Evolutionary conservation across 2,113 vertebrate species (phyloP), one percentile per base, ranked within the genome.

Genomic region (Promerops cafer): DNA sequence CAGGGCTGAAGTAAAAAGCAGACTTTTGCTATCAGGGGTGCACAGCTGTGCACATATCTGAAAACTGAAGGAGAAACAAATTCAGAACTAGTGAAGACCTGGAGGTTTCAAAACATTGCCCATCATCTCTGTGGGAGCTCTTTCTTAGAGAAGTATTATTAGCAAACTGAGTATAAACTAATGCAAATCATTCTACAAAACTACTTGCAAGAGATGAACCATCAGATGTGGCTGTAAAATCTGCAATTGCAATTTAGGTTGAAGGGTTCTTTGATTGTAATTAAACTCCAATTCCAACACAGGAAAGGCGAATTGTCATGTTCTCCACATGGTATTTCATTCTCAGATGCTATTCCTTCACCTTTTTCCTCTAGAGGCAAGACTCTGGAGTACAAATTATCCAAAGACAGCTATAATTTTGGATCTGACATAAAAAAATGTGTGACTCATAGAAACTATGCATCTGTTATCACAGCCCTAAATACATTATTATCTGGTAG

Each of bases 391-490:
- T 54, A 77, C 24, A 83, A 94, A 91, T 59, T 93, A 91, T 57
- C 66, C 70, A 76, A 52, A 93, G 27, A 90, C 45, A 59, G 33
- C 42, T 91, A 86, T 91, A 94, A 85, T 90, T 95, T 96, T 91
- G 78, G 35, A 86, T 95, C 17, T 91, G 79, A 92, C 39, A 92
- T 59, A 88, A 96, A 95, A 94, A 93, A 84, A 80, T 4, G 64
- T 16, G 52, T 96, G 82, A 93, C 83, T 94, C 83, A 96, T 4
- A 86, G 60, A 66, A 35, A 70, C 60, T 80, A 66, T 47, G 82
- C 87, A 81, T 83, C 78, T 90, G 75, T 83, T 94, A 57, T 61
- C 71, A 69, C 71, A 93, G 94, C 19, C 66, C 85, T 96, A 94
- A 96, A 91, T 39, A 95, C 33, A 42, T 40, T 22, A 89, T 86